A percentile compares a stretch with the other conserved stretches of the same genome.
These are phyloP conservation scores for Carduelis carduelis DNA, from an alignment of 2,797 vertebrate genomes.

Conservation along the genomic window DNA sequence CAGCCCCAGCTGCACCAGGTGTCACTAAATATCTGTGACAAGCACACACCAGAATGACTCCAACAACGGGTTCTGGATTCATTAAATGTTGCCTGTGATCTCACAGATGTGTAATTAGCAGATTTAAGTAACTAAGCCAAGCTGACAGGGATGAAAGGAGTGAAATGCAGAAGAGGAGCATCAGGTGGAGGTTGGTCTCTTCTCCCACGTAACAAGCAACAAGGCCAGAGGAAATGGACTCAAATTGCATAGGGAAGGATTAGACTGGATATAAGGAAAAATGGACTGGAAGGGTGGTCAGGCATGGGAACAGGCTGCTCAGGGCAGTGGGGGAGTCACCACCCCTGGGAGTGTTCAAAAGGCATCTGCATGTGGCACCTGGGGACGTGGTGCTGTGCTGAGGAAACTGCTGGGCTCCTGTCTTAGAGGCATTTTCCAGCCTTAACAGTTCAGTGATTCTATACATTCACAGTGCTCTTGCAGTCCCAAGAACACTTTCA, in stretches of 20 bases:
- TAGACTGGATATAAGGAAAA: background rate
- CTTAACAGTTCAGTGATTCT: background rate
- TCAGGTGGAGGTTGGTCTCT: background rate
- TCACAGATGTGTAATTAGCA: conserved; percentile 14
- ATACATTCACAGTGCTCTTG: background rate
- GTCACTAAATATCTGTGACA: conserved; percentile 1
- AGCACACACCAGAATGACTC: background rate
- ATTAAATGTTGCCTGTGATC: background rate
- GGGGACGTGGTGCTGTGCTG: background rate
- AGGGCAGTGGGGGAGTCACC: background rate
- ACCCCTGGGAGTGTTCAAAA: background rate
- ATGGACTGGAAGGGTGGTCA: background rate
- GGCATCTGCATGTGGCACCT: background rate
- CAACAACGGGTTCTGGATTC: background rate
- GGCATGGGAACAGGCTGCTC: background rate
- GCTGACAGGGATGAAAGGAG: background rate
- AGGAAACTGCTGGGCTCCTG: background rate
- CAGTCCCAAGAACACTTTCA: background rate
- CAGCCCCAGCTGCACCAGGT: conserved; percentile 12
- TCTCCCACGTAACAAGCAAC: background rate
- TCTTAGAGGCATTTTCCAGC: background rate
- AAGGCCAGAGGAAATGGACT: background rate
- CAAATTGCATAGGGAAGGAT: background rate
- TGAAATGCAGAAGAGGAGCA: background rate
- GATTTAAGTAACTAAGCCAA: background rate